Base-by-base conservation (phyloP, 2,113 vertebrate genomes). In the Sardina pilchardus region DNA sequence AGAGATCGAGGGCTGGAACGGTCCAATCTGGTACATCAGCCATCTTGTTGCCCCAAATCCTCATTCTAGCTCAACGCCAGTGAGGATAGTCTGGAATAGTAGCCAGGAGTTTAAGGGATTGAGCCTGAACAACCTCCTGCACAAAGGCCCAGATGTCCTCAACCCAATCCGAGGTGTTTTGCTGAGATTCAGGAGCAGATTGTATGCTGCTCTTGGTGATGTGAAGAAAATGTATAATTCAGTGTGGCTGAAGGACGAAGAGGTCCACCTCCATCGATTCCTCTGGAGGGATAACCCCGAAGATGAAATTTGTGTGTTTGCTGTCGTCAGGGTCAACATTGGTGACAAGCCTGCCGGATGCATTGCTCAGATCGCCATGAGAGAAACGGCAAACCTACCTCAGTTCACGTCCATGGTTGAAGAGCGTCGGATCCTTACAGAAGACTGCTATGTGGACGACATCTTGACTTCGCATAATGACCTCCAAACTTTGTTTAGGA, bases 381-480 rank as follows among this genome's bases (percentile, higher is more conserved):
- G 36, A 21, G 83, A 84, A 39, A 84, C 42, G 6, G 83, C 83
- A 12, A 84, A 84, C 43, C 59, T 84, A 19, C 83, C 83, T 19
- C 83, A 48, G 83, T 84, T 84, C 3, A 19, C 63, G 21, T 63
- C 53, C 4, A 48, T 78, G 83, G 17, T 34, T 44, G 56, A 67
- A 78, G 83, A 84, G 3, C 7, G n/a, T 0, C 63, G 42, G 24
- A 39, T 63, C 39, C 42, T 84, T 21, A 78, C 83, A 24, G 83
- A 89, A 10, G 86, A 88, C 4, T 26, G n/a, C 44, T 89, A 87
- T 36, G 83, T 86, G 0, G 88, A 90, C 8, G 85, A 91, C 4
- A 83, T 90, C 8, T 12, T 90, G 0, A 89, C 86, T 0, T 90
- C 82, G n/a, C 84, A 90, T 26, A 78, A 85, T 67, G 19, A 80